Percentiles rank a stretch among this genome's conserved stretches.
Conservation (phyloP, 2,888 invertebrate genomes). For the Xylota segnis region DNA sequence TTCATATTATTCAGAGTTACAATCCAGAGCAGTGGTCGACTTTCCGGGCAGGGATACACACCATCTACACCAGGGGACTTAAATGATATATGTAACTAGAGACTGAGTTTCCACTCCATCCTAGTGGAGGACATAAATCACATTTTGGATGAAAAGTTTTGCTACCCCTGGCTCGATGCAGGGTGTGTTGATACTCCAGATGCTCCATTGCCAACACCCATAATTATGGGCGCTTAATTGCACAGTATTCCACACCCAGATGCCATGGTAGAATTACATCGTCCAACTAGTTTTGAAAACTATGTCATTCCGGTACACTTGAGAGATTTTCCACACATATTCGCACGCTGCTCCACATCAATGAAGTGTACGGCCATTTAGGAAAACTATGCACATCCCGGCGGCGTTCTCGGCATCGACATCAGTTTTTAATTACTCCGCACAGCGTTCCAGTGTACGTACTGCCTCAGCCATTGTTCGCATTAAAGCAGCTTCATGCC, state of each 20-base stretch:
- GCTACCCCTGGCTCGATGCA: slow-evolving; percentile 2
- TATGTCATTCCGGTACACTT: slow-evolving; percentile 15
- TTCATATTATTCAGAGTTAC: too few relatives aligned
- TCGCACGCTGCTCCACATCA: neutral
- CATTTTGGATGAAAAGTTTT: neutral
- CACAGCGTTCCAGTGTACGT: neutral
- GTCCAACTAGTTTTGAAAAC: slow-evolving; percentile 13
- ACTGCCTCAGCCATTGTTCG: neutral
- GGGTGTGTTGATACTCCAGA: neutral
- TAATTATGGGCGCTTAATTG: slow-evolving; percentile 22
- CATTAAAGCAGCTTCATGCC: slow-evolving; percentile 11
- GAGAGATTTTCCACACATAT: neutral
- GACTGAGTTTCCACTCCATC: too few relatives aligned
- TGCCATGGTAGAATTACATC: slow-evolving; percentile 1
- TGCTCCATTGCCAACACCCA: neutral
- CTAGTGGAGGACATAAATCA: too few relatives aligned
- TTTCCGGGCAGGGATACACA: too few relatives aligned
- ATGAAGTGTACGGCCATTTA: neutral
- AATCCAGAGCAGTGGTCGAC: too few relatives aligned
- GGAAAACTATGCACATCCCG: slow-evolving; percentile 19
- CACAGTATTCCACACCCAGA: neutral
- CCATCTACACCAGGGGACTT: too few relatives aligned
- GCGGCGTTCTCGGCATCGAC: neutral
- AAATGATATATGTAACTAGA: too few relatives aligned
- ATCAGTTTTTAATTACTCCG: slow-evolving; percentile 49